These are phyloP conservation scores for Pristionchus mayeri DNA, from an alignment of 2,888 invertebrate species.

Conservation along the genomic window DNA sequence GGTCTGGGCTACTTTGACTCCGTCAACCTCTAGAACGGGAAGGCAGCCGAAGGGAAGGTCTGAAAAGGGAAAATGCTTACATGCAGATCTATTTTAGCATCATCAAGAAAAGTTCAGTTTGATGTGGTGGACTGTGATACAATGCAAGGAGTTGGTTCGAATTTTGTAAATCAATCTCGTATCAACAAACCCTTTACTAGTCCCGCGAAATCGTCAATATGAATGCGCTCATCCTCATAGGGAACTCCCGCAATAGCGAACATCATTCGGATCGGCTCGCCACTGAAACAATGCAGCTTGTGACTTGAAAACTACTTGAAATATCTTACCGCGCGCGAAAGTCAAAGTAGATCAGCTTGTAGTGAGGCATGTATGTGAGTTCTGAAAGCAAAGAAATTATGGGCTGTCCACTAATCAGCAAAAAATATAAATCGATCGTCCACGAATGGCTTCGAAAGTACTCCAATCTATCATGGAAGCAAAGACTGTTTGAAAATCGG, in stretches of 20 bases:
- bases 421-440: too few species aligned
- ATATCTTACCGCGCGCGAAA: constrained; percentile 12
- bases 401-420: too few species aligned
- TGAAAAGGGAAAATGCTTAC: neutral
- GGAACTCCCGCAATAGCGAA: constrained; percentile 19
- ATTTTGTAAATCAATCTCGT: too few species aligned
- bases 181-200: neutral
- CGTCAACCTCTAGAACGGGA: constrained; percentile 21
- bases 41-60: neutral
- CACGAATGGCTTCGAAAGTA: too few species aligned
- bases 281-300: neutral
- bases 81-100: neutral
- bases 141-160: too few species aligned
- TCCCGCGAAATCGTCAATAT: neutral
- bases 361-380: neutral
- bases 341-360: constrained; percentile 34
- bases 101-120: neutral
- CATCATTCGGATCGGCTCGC: constrained; percentile 40
- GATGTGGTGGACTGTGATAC: too few species aligned
- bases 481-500: too few species aligned
- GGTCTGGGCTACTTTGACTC: neutral
- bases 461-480: too few species aligned
- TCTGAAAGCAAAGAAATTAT: too few species aligned
- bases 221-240: neutral
- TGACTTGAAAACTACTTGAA: too few species aligned